Evolutionary conservation across 1,140 invertebrate genomes (phyloP).

Genomic region (Teleopsis dalmanni): DNA sequence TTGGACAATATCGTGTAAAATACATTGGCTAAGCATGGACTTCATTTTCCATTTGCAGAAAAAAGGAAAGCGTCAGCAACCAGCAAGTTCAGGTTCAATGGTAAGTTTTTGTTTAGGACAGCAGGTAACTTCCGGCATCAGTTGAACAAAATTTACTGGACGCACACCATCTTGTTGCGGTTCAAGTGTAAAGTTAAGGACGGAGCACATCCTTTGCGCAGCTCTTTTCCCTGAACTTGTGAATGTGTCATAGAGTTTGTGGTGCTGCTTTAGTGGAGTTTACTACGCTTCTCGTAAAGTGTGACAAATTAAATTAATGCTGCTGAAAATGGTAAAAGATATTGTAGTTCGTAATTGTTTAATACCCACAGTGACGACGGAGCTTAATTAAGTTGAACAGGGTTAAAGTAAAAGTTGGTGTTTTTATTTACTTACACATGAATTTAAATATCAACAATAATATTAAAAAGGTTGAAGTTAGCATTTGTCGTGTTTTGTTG

Average conservation of each 20-base stretch:
- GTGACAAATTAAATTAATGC: constrained; percentile 44
- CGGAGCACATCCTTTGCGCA: not conserved
- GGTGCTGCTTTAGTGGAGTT: too few species aligned
- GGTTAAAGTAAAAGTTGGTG: too few species aligned
- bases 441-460: too few species aligned
- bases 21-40: too few species aligned
- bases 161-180: constrained; percentile 28
- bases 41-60: too few species aligned
- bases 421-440: too few species aligned
- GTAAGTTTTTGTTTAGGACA: too few species aligned
- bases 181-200: constrained; percentile 32
- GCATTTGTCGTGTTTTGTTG: too few species aligned
- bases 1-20: not conserved
- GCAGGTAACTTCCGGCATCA: constrained; percentile 39
- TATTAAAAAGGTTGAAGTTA: too few species aligned
- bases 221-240: too few species aligned
- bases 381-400: constrained; percentile 10
- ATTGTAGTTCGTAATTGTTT: constrained; percentile 35
- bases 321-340: constrained; percentile 28
- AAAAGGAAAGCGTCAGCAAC: too few species aligned
- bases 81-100: constrained; percentile 3
- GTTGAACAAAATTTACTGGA: not conserved
- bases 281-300: constrained; percentile 26
- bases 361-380: constrained; percentile 23
- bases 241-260: too few species aligned